Conservation (phyloP, 2,797 vertebrate genomes). For the Xerus rutilus region DNA sequence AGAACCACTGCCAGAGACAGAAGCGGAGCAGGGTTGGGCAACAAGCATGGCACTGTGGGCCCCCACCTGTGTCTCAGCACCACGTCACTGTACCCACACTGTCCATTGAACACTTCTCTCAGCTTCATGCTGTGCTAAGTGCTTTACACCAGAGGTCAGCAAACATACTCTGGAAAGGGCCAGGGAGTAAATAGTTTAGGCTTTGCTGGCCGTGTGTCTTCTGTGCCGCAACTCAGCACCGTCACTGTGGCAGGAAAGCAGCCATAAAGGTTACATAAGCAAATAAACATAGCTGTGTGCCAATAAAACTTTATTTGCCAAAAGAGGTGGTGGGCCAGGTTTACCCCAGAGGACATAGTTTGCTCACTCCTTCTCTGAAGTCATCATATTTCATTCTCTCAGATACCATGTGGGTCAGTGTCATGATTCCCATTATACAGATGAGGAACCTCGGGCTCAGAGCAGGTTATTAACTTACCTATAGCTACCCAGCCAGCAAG, state of each 20-base stretch:
- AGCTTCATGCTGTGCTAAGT: background rate
- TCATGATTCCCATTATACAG: background rate
- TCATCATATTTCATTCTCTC: background rate
- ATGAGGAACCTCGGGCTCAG: background rate
- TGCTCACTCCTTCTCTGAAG: background rate
- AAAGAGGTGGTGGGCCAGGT: background rate
- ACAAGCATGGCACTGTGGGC: background rate
- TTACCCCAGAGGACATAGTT: background rate
- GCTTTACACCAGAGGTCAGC: background rate
- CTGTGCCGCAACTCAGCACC: background rate
- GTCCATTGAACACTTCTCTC: background rate
- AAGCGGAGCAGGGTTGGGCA: background rate
- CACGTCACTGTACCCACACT: rapidly evolving
- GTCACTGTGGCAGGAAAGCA: background rate
- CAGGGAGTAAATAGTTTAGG: background rate
- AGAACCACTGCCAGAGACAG: background rate
- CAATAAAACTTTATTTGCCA: conserved; percentile 18
- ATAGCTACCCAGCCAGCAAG: background rate
- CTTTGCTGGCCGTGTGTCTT: background rate
- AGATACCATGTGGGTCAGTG: background rate
- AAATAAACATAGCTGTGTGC: background rate
- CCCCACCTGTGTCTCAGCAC: background rate
- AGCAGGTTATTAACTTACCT: background rate
- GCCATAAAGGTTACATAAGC: background rate
- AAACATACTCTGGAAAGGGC: background rate